Evolutionary conservation across 2,797 vertebrate species (phyloP).

Genomic region (Selene dorsalis): DNA sequence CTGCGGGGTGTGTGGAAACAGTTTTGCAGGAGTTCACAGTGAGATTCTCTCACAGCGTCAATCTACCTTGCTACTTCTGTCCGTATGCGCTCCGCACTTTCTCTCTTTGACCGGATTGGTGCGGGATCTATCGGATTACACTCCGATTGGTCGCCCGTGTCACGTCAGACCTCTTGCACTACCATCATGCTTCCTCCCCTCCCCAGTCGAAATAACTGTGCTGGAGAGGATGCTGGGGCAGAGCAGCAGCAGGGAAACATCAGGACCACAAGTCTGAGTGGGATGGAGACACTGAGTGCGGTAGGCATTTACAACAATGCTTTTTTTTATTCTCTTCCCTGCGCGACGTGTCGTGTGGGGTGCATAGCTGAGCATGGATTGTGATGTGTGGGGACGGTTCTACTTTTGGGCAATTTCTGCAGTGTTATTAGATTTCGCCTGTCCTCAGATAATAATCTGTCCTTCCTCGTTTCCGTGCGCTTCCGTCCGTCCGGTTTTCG

Average conservation of each 20-base stretch:
- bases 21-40: constrained; percentile 50
- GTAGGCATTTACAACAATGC: constrained; percentile 60
- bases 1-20: constrained; percentile 15
- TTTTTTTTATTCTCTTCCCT: constrained; percentile 8
- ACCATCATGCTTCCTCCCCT: constrained; percentile 45
- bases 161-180: constrained; percentile 62
- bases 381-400: neutral
- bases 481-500: constrained; percentile 10
- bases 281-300: constrained; percentile 74
- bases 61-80: constrained; percentile 81
- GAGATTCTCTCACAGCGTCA: constrained; percentile 79
- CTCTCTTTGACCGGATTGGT: constrained; percentile 73
- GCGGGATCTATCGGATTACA: constrained; percentile 52
- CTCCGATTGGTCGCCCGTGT: constrained; percentile 71
- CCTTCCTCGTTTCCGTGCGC: constrained; percentile 32
- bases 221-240: constrained; percentile 76
- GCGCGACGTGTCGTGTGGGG: neutral
- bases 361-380: constrained; percentile 1
- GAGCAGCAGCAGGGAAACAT: constrained; percentile 62
- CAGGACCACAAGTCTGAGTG: constrained; percentile 70
- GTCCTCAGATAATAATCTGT: constrained; percentile 7
- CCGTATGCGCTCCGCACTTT: constrained; percentile 27
- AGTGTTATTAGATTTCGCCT: constrained; percentile 21
- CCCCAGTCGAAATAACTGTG: constrained; percentile 60
- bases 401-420: constrained; percentile 53